A percentile compares a stretch with the other conserved stretches of the same genome.
Conservation (phyloP, 2,888 invertebrate genomes). For the Metalampra italica region DNA sequence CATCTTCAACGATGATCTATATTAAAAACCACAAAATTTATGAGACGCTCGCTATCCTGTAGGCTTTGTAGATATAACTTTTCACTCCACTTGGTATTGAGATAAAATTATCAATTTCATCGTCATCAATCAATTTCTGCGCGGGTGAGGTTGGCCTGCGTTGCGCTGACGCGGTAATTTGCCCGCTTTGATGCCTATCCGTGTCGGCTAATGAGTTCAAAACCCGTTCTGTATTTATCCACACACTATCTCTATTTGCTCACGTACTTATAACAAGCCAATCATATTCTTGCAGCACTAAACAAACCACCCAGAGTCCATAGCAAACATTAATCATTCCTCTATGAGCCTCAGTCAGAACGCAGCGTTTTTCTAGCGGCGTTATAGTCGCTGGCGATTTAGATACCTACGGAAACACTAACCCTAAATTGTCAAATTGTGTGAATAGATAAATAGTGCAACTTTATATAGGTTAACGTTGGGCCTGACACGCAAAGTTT, state of each 20-base stretch:
- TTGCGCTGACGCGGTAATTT: conserved; percentile 39
- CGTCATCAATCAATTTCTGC: conserved; percentile 46
- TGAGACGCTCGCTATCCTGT: conserved; percentile 12
- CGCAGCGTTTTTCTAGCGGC: too few species aligned
- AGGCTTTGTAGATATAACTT: conserved; percentile 20
- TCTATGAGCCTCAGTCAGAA: not conserved
- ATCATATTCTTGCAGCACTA: conserved; percentile 1
- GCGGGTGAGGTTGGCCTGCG: conserved; percentile 18
- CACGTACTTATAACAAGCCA: conserved; percentile 4
- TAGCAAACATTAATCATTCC: conserved; percentile 1
- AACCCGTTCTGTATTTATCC: conserved; percentile 7
- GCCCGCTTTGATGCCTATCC: conserved; percentile 28
- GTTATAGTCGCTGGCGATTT: too few species aligned
- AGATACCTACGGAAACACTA: too few species aligned
- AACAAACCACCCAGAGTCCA: not conserved
- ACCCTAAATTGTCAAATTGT: too few species aligned
- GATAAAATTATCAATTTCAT: conserved; percentile 47
- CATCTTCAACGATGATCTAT: not conserved
- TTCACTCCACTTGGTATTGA: conserved; percentile 31
- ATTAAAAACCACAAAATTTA: conserved; percentile 14
- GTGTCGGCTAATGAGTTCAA: conserved; percentile 32
- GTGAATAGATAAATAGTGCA: too few species aligned
- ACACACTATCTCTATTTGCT: conserved; percentile 6
- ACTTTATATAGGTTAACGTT: too few species aligned
- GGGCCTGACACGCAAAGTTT: too few species aligned